These are phyloP conservation scores for Lycocerus yunnanus DNA, from an alignment of 2,888 invertebrate genomes.

Conservation along the genomic window DNA sequence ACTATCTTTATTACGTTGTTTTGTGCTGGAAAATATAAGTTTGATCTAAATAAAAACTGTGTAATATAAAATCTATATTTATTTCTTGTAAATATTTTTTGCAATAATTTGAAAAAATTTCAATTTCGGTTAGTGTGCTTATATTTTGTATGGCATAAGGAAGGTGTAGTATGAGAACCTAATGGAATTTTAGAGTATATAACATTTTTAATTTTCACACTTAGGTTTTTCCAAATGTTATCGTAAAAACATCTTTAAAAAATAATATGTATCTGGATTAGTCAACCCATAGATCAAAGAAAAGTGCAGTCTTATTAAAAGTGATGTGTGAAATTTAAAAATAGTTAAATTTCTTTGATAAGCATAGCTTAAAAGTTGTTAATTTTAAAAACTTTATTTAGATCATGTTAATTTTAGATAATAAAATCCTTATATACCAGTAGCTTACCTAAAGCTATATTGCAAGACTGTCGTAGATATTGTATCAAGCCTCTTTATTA, in stretches of 20 bases:
- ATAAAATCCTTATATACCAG: neutral
- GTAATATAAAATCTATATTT: neutral
- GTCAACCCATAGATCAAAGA: too few relatives aligned
- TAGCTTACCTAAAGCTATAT: slow-evolving; percentile 3
- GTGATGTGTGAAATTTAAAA: neutral
- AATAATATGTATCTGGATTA: neutral
- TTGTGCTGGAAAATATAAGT: neutral
- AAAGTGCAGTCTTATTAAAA: too few relatives aligned
- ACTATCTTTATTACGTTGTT: neutral
- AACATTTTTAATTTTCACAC: neutral
- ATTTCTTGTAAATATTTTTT: neutral
- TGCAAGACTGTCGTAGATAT: neutral
- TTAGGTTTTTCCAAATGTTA: too few relatives aligned
- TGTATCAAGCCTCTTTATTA: neutral
- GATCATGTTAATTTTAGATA: neutral
- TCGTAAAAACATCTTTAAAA: neutral
- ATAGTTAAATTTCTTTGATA: neutral
- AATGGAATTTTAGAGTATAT: neutral
- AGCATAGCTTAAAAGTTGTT: neutral
- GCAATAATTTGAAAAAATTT: neutral
- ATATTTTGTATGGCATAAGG: neutral
- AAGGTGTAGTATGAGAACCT: neutral
- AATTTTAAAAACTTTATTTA: neutral
- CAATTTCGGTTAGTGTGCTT: neutral
- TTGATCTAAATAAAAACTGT: neutral